These are phyloP conservation scores for Acrocephalus arundinaceus DNA, from an alignment of 2,113 vertebrate species.

Conservation along the genomic window DNA sequence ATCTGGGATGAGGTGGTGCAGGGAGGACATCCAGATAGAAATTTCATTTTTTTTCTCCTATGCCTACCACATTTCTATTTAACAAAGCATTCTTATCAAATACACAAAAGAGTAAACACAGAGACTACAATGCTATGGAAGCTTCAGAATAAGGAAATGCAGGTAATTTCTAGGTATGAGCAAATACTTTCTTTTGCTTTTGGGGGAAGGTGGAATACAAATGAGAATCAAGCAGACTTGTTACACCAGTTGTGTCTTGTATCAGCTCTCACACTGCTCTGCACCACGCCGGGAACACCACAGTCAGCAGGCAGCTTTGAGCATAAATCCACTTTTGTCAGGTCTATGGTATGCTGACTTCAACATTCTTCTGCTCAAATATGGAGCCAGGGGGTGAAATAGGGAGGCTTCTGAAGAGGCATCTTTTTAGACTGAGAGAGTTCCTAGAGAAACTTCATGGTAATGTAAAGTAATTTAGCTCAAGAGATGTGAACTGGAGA, in stretches of 20 bases:
- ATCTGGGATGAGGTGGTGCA: neutral
- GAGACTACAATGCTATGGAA: neutral
- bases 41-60: neutral
- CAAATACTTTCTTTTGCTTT: neutral
- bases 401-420: neutral
- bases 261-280: neutral
- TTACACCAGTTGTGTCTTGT: neutral
- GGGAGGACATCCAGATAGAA: neutral
- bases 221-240: neutral
- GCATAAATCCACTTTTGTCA: neutral
- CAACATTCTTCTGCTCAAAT: neutral
- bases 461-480: neutral
- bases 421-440: neutral
- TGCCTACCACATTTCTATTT: neutral
- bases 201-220: neutral
- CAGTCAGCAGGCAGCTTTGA: neutral
- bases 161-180: neutral
- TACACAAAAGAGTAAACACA: neutral
- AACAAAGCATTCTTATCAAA: neutral
- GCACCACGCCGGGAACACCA: rapidly evolving
- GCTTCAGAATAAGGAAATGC: neutral
- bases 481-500: neutral
- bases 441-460: neutral
- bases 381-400: neutral
- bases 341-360: neutral